Evolutionary conservation across 2,113 vertebrate genomes (phyloP), one percentile per base, ranked within the genome.

Genomic region (Toxotes chatareus): DNA sequence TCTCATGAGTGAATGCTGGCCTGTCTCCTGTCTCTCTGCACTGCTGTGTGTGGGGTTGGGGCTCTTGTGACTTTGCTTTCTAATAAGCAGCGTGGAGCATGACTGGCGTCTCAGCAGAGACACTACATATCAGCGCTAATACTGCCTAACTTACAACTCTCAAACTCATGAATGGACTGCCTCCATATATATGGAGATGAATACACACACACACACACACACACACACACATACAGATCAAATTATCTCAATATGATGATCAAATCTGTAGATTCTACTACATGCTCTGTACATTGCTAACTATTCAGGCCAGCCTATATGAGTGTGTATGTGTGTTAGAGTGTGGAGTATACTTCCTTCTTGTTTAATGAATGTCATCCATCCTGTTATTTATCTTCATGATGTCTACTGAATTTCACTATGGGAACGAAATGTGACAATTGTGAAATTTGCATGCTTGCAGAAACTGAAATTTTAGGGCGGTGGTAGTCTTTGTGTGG

Each of bases 1-100:
- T 88, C 76, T 87, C 42, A 77, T 86, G 70, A 85, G 81, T 73
- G 46, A 81, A 73, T 49, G 49, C 56, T 27, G 49, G 62, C 9
- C 56, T 83, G 73, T 83, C 70, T 86, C 66, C 67, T 81, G 65
- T 61, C 57, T 85, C 61, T 61, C 42, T 73, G 5, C 44, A 65
- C 27, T 36, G 10, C 1, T 76, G 12, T 80, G 34, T 82, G 38
- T 75, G 10, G 67, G 3, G 31, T 27, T 55, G 47, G 10, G 14
- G 36, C 69, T 84, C 79, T 86, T 80, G 75, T 88, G 87, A 90
- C 86, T 73, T 78, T 75, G 62, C 79, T 79, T 82, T 86, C 76
- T 79, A 88, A 83, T 79, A 84, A 73, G 40, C 66, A 86, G 49
- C 53, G 2, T 69, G 71, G 79, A 76, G 73, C 68, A 84, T 47